Base-by-base conservation (phyloP, 2,888 invertebrate genomes). In the Epiblema foenella region DNA sequence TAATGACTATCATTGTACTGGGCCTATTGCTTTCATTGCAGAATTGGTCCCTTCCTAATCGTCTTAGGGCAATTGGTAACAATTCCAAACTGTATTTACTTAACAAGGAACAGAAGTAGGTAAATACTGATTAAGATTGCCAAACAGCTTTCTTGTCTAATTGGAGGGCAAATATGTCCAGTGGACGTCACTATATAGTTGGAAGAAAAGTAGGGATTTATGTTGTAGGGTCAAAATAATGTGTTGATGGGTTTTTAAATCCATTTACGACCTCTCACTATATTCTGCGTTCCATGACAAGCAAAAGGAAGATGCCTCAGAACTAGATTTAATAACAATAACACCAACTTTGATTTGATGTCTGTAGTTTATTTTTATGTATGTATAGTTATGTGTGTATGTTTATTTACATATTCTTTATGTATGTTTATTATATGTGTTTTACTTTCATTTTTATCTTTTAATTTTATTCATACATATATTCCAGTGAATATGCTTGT, bases 101-200 rank as follows among this genome's bases (percentile, higher is more conserved):
- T 74, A 73, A 69, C 62, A 65, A 75, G 69, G 73, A 64, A 71
- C 73, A 71, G 75, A 75, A 65, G 76, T n/a, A n/a, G n/a, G n/a
- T 76, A 79, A 80, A 81, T 76, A 79, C 77, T 78, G 76, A 78
- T 78, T 76, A 75, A 72, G 54, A 69, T 73, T 65, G 73, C 67
- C 76, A 77, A 78, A 78, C 63, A 75, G 62, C 67, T 65, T 68
- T 69, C 24, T 46, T 60, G 63, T 58, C 71, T 73, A 75, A 78
- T 75, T 75, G 73, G 68, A 72, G 69, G 37, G 65, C 52, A 76
- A 76, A 75, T 64, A 59, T 20, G 46, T 46, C 33, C 46, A n/a
- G n/a, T 29, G 24, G 46, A 56, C 49, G 52, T 29, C 51, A 46
- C n/a, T 2, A 4, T n/a, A 24, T 24, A 39, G 20, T 20, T 18